Conservation (phyloP, 2,113 vertebrate species). For the Abramis brama region DNA sequence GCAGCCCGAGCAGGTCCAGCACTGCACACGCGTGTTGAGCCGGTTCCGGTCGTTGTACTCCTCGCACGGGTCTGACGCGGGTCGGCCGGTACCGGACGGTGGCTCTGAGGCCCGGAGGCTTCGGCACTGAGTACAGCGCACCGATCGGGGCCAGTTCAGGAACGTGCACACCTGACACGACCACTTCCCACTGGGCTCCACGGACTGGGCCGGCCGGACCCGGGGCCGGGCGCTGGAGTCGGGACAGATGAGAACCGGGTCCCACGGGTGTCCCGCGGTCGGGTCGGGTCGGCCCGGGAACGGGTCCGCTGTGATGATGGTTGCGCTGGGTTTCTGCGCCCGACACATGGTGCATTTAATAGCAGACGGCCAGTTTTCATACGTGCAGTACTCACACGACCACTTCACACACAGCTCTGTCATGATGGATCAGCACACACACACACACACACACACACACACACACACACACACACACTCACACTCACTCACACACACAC, state of each 20-base stretch:
- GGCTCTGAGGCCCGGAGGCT: slow-evolving; percentile 84
- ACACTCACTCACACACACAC: slow-evolving; percentile 56
- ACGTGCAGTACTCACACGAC: slow-evolving; percentile 99
- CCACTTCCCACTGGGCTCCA: slow-evolving; percentile 92
- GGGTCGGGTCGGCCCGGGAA: slow-evolving; percentile 85
- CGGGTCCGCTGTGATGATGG: slow-evolving; percentile 97
- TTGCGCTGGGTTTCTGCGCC: slow-evolving; percentile 88
- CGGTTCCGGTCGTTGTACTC: slow-evolving; percentile 98
- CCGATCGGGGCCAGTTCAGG: slow-evolving; percentile 97
- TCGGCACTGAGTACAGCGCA: slow-evolving; percentile 97
- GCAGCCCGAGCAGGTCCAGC: slow-evolving; percentile 94
- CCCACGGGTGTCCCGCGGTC: slow-evolving; percentile 88
- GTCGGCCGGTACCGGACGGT: slow-evolving; percentile 84
- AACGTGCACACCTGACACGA: slow-evolving; percentile 98
- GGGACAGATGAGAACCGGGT: slow-evolving; percentile 90
- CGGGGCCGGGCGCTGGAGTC: slow-evolving; percentile 95
- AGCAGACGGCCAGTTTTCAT: slow-evolving; percentile 98
- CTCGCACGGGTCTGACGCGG: slow-evolving; percentile 80
- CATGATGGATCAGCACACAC: slow-evolving; percentile 80
- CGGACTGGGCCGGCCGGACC: slow-evolving; percentile 79
- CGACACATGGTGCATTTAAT: slow-evolving; percentile 99
- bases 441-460: background rate
- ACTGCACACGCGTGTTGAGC: slow-evolving; percentile 86
- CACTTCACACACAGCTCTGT: slow-evolving; percentile 94
- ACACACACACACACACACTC: background rate